These are phyloP conservation scores for Camponotus fellah DNA, from an alignment of 2,888 invertebrate genomes.

Conservation along the genomic window DNA sequence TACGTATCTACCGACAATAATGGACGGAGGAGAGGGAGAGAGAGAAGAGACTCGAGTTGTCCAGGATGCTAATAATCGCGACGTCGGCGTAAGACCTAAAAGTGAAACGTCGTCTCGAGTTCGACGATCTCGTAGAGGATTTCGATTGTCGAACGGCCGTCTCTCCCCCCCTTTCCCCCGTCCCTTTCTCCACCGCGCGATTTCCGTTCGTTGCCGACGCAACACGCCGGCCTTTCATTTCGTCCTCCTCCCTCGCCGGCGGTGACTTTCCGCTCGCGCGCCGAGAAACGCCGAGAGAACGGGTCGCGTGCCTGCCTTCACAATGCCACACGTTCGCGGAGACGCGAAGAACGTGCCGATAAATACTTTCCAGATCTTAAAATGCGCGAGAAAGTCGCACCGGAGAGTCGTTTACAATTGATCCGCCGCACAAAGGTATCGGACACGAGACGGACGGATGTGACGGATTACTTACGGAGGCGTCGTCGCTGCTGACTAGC, in stretches of 20 bases:
- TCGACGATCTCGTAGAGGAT: slow-evolving; percentile 53
- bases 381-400: slow-evolving; percentile 53
- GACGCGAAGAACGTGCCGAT: slow-evolving; percentile 41
- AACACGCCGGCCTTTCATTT: slow-evolving; percentile 57
- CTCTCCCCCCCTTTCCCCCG: too few species aligned
- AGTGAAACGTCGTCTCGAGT: slow-evolving; percentile 58
- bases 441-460: slow-evolving; percentile 40
- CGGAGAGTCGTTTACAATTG: background rate
- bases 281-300: slow-evolving; percentile 30
- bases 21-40: background rate
- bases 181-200: slow-evolving; percentile 46
- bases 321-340: slow-evolving; percentile 37
- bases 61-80: slow-evolving; percentile 24
- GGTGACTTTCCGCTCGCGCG: slow-evolving; percentile 47
- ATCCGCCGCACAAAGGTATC: slow-evolving; percentile 37
- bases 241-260: slow-evolving; percentile 21
- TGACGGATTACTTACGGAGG: slow-evolving; percentile 52
- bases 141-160: slow-evolving; percentile 61
- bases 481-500: slow-evolving; percentile 45
- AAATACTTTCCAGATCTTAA: slow-evolving; percentile 63
- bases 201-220: slow-evolving; percentile 36
- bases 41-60: background rate
- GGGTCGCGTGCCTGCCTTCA: slow-evolving; percentile 36
- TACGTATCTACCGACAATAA: background rate
- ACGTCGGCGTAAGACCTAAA: slow-evolving; percentile 47